These are phyloP conservation scores for Drosophila niveifrons DNA, from an alignment of 2,888 invertebrate species.

Conservation along the genomic window DNA sequence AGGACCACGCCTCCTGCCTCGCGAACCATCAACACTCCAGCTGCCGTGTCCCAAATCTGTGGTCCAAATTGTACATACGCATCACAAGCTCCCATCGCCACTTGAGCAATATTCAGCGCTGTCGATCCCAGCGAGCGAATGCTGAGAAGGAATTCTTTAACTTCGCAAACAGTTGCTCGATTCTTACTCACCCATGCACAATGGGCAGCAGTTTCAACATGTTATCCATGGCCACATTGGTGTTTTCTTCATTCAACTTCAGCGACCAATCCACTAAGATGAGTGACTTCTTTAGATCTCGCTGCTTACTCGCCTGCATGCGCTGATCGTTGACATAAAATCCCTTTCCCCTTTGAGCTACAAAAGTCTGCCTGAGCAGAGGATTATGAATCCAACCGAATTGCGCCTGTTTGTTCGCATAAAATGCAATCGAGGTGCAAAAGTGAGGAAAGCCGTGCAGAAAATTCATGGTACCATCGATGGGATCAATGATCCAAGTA, in stretches of 20 bases:
- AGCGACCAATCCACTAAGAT: constrained; percentile 24
- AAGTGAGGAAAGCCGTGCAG: constrained; percentile 68
- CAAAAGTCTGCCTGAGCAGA: constrained; percentile 37
- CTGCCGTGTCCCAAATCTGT: constrained; percentile 97
- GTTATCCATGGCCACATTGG: constrained; percentile 1
- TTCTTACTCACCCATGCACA: constrained; percentile 38
- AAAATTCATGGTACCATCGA: constrained; percentile 69
- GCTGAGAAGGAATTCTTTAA: constrained; percentile 84
- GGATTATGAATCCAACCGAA: not conserved
- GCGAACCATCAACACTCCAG: constrained; percentile 93
- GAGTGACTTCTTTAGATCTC: constrained; percentile 25
- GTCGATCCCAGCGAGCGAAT: constrained; percentile 95
- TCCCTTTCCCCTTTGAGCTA: constrained; percentile 9
- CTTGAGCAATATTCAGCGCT: constrained; percentile 96
- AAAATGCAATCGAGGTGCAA: constrained; percentile 62
- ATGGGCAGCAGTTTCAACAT: constrained; percentile 11
- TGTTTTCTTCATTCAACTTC: not conserved
- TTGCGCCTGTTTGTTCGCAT: constrained; percentile 32
- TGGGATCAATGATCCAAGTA: constrained; percentile 68
- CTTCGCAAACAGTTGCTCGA: not conserved
- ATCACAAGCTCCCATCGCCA: constrained; percentile 95
- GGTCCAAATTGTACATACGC: constrained; percentile 94
- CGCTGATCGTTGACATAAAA: constrained; percentile 14
- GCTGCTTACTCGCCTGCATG: constrained; percentile 28
- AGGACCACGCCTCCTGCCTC: constrained; percentile 97